A percentile compares a stretch with the other conserved stretches of the same genome.
These are phyloP conservation scores for Brienomyrus brachyistius DNA, from an alignment of 2,113 vertebrate species.

Conservation along the genomic window DNA sequence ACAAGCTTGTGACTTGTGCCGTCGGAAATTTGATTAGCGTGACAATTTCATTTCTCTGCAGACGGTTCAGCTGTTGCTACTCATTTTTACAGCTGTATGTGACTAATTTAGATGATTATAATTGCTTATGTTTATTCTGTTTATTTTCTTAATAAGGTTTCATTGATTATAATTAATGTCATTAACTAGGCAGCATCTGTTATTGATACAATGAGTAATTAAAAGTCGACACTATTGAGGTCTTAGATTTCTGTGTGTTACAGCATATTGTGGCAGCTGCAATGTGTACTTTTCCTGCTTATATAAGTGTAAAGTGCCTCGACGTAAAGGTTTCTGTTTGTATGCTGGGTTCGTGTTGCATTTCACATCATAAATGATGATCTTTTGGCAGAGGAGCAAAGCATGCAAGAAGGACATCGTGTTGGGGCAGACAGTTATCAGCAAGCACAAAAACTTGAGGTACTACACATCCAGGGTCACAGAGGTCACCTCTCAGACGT, in stretches of 20 bases:
- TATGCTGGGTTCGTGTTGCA: neutral
- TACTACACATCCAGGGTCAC: slow-evolving; percentile 89
- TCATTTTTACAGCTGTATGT: slow-evolving; percentile 5
- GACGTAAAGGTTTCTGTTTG: neutral
- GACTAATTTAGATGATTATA: slow-evolving; percentile 7
- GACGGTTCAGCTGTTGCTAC: neutral
- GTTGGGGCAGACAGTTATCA: slow-evolving; percentile 86
- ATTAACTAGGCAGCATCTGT: neutral
- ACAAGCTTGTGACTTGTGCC: neutral
- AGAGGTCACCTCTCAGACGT: slow-evolving; percentile 77
- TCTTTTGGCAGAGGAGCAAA: slow-evolving; percentile 65
- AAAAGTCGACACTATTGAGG: neutral
- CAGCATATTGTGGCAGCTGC: neutral
- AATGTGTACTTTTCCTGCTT: neutral
- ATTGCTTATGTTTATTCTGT: neutral
- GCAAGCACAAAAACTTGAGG: slow-evolving; percentile 86
- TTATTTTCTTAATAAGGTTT: neutral
- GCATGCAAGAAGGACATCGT: slow-evolving; percentile 62
- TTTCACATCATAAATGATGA: neutral
- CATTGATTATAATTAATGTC: neutral
- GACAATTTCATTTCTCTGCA: neutral
- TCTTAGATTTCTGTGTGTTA: neutral
- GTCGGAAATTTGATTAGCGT: neutral
- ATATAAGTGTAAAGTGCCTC: neutral
- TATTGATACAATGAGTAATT: neutral